A percentile compares a stretch with the other conserved stretches of the same genome.
These are phyloP conservation scores for Drosophila eugracilis DNA, from an alignment of 1,140 invertebrate species.

Conservation along the genomic window DNA sequence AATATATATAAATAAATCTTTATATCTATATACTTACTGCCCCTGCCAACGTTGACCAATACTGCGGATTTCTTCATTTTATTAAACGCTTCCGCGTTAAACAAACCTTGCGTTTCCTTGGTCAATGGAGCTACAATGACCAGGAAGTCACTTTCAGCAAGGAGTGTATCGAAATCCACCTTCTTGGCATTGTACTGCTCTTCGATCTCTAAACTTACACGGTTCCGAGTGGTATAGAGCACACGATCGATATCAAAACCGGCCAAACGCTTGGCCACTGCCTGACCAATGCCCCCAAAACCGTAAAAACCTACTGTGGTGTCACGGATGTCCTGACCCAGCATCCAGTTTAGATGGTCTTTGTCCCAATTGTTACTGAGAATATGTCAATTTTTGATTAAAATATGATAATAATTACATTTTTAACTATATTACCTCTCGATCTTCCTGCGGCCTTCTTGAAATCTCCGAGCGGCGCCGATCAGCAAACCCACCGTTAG, in stretches of 20 bases:
- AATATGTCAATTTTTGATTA: too few relatives aligned
- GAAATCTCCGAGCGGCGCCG: constrained; percentile 87
- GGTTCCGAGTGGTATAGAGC: constrained; percentile 89
- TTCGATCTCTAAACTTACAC: constrained; percentile 87
- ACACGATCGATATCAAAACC: constrained; percentile 90
- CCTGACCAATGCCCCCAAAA: constrained; percentile 93
- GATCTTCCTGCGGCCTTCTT: constrained; percentile 88
- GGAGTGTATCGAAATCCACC: constrained; percentile 89
- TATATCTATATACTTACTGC: constrained; percentile 86
- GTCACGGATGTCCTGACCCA: constrained; percentile 91
- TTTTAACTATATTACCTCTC: constrained; percentile 53
- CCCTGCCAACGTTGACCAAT: constrained; percentile 93
- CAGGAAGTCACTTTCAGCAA: constrained; percentile 92
- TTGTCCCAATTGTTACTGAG: constrained; percentile 90
- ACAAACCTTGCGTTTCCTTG: constrained; percentile 90
- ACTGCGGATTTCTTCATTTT: constrained; percentile 94
- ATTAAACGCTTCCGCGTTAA: constrained; percentile 90
- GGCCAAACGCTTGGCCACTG: constrained; percentile 89
- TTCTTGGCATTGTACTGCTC: constrained; percentile 89
- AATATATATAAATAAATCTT: background rate
- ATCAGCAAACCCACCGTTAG: constrained; percentile 88
- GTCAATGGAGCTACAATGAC: constrained; percentile 90
- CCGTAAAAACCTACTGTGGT: constrained; percentile 96
- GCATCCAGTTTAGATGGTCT: constrained; percentile 95
- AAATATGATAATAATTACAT: background rate